These are phyloP conservation scores for Drosophila incognita DNA, from an alignment of 2,888 invertebrate genomes.

Conservation along the genomic window DNA sequence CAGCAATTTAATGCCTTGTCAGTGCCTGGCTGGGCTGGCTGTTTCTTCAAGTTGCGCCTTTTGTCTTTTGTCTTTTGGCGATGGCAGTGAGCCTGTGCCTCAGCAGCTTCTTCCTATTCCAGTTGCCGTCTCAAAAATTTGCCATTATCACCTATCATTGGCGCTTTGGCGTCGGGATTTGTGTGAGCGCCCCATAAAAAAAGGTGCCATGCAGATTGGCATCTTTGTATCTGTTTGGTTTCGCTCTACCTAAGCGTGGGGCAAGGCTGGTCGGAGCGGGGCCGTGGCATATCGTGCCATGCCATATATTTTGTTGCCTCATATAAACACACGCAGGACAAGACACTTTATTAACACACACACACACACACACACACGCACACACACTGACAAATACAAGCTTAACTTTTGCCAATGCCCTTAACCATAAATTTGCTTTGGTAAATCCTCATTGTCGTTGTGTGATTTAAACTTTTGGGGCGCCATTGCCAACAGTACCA, in stretches of 20 bases:
- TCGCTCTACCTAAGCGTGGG: constrained; percentile 11
- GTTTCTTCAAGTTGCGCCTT: constrained; percentile 33
- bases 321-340: constrained; percentile 34
- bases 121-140: constrained; percentile 64
- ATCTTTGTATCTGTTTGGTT: constrained; percentile 65
- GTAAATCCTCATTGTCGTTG: constrained; percentile 83
- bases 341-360: constrained; percentile 55
- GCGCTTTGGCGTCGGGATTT: constrained; percentile 77
- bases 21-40: background rate
- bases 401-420: constrained; percentile 76
- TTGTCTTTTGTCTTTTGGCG: constrained; percentile 16
- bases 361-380: constrained; percentile 15
- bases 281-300: constrained; percentile 13
- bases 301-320: constrained; percentile 60
- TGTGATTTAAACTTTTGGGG: constrained; percentile 83
- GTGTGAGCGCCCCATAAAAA: constrained; percentile 70
- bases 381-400: constrained; percentile 45
- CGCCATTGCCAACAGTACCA: constrained; percentile 31
- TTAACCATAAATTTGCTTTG: constrained; percentile 82
- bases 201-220: constrained; percentile 83
- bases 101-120: constrained; percentile 18
- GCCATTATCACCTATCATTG: constrained; percentile 83
- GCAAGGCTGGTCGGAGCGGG: constrained; percentile 6
- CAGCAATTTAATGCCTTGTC: constrained; percentile 34
- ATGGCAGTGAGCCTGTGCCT: background rate